Evolutionary conservation across 2,797 vertebrate genomes (phyloP), one percentile per base, ranked within the genome.

Genomic region (Takifugu ocellatus): DNA sequence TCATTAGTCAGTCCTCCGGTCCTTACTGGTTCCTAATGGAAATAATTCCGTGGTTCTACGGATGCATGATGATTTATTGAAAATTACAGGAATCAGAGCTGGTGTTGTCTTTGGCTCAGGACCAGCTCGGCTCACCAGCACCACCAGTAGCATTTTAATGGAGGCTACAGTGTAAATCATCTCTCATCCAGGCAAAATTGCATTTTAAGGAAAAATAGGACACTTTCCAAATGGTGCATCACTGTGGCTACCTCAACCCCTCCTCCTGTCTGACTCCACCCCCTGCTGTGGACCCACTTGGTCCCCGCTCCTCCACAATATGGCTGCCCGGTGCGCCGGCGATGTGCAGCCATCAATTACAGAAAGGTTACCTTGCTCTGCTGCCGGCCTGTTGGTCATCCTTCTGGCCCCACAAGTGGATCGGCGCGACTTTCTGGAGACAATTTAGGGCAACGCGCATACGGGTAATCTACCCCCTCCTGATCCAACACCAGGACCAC

Each of bases 321-420:
- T 79, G 84, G 76, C 79, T 47, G 58, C 87, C 81, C 77, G 76
- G 77, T 73, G 82, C n/a, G 79, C 57, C 12, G 56, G 54, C 52
- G 68, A 54, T 76, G 84, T 78, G 85, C 79, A 87, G 74, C 82
- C 88, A 87, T 83, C 87, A 89, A 90, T 91, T 91, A 90, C 82
- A 83, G 87, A 91, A 91, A 92, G 91, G 89, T 91, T 91, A 91
- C 85, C 83, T 89, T 89, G 87, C 73, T 73, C 69, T 63, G 73
- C 84, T 79, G 70, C 84, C 83, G 75, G 70, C 79, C 77, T 70
- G 44, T 73, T 70, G 69, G 16, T 33, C 26, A 7, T 77, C 78
- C 83, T 79, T 50, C 75, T 75, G 56, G 60, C 68, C 74, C 66
- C 66, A 70, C 77, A 81, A 76, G 56, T 61, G 68, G 72, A 43